Percentiles rank a stretch among this genome's conserved stretches.
Evolutionary conservation across 2,888 invertebrate genomes (phyloP).

Genomic region (Tachystola acroxantha): DNA sequence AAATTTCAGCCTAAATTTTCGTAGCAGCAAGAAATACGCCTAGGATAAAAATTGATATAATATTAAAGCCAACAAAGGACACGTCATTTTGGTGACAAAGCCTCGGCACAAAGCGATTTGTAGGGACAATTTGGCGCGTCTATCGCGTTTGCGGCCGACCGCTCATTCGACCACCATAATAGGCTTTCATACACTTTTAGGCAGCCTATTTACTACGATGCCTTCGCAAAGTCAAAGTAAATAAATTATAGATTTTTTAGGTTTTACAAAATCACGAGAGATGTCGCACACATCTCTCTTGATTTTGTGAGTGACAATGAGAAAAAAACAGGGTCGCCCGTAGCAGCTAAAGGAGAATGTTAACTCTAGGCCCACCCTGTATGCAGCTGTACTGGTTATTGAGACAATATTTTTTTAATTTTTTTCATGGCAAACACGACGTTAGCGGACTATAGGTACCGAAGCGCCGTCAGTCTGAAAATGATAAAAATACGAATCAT

Average conservation of each 20-base stretch:
- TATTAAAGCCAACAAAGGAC: constrained; percentile 12
- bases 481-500: not conserved
- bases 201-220: too few species aligned
- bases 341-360: too few species aligned
- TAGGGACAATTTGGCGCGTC: constrained; percentile 12
- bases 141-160: constrained; percentile 5
- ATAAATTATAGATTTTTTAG: too few species aligned
- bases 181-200: not conserved
- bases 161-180: not conserved
- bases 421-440: not conserved
- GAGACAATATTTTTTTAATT: too few species aligned
- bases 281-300: too few species aligned
- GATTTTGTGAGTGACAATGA: too few species aligned
- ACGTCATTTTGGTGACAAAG: constrained; percentile 13
- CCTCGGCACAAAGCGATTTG: constrained; percentile 10
- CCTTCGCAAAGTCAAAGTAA: too few species aligned
- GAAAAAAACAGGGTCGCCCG: too few species aligned
- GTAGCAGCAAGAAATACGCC: constrained; percentile 1
- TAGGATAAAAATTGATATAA: constrained; percentile 11
- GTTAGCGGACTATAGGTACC: too few species aligned
- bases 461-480: not conserved
- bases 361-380: too few species aligned
- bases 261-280: too few species aligned
- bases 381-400: not conserved
- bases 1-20: not conserved